These are phyloP conservation scores for Aspiorhynchus laticeps DNA, from an alignment of 2,113 vertebrate genomes.

Conservation along the genomic window DNA sequence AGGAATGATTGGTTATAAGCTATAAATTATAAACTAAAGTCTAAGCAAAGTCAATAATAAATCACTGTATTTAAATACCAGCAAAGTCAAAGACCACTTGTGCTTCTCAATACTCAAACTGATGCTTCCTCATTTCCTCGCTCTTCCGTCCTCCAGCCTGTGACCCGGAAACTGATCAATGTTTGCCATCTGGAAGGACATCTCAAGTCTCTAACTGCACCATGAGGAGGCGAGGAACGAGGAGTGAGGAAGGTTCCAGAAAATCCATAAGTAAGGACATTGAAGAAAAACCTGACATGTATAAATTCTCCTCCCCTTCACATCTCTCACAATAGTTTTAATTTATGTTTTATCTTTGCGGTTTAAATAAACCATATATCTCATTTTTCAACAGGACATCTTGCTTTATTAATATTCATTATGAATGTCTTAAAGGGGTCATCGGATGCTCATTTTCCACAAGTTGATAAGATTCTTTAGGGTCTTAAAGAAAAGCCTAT, in stretches of 20 bases:
- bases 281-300: not conserved
- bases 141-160: too few relatives aligned
- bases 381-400: not conserved
- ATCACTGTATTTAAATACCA: not conserved
- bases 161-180: too few relatives aligned
- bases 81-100: not conserved
- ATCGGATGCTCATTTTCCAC: too few relatives aligned
- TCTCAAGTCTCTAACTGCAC: not conserved
- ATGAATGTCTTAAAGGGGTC: too few relatives aligned
- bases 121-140: too few relatives aligned
- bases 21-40: not conserved
- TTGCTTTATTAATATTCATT: not conserved
- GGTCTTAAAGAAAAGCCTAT: too few relatives aligned
- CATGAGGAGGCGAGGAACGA: not conserved
- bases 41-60: not conserved
- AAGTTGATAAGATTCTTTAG: too few relatives aligned
- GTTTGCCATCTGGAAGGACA: not conserved
- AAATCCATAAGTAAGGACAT: too few relatives aligned
- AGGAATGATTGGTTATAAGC: not conserved
- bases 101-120: not conserved
- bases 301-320: not conserved
- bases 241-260: not conserved
- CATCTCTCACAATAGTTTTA: not conserved
- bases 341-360: not conserved
- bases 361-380: not conserved